Evolutionary conservation across 2,888 invertebrate species (phyloP), one percentile per base, ranked within the genome.

Genomic region (Graphium colonna): DNA sequence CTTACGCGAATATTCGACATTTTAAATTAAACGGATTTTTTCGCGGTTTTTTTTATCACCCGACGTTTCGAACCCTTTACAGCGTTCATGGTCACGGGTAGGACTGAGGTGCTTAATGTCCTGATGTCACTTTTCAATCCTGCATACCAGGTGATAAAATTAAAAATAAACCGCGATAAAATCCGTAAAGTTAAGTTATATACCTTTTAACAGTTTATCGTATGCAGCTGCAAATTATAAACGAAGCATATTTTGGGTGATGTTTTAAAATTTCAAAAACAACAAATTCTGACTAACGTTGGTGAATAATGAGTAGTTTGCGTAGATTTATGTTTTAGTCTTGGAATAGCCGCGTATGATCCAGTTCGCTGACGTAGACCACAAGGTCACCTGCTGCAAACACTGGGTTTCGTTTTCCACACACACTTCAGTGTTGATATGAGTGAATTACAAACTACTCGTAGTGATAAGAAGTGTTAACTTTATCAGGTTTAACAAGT

Each of bases 391-490:
- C 10, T 31, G 3, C 17, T 17, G 45, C 33, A 41, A 47, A 43
- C 43, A 43, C 42, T 26, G 28, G 47, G 47, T 42, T 47, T 42
- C 41, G 52, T 52, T 47, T 26, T 12, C 26, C 28, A 42, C 47
- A 52, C 52, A 43, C 42, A 36, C 47, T 48, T 38, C 36, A 42
- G 28, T 8, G 42, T 43, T 38, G 8, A 43, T n/a, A 52, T 41
- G 21, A 9, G 41, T 52, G 46, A 52, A 52, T 52, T 26, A 15
- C 9, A 42, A 21, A 33, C 48, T 48, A 10, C 39, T 13, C 10
- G 10, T 39, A 26, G 38, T 38, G 21, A 47, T 21, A n/a, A 13
- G n/a, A 21, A 4, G 12, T 43, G 43, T 43, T 43, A 18, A 43
- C 21, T 8, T 3, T 31, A 31, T 31, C 31, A 9, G 8, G 1